Evolutionary conservation across 2,113 vertebrate genomes (phyloP).

Genomic region (Podocnemis expansa): DNA sequence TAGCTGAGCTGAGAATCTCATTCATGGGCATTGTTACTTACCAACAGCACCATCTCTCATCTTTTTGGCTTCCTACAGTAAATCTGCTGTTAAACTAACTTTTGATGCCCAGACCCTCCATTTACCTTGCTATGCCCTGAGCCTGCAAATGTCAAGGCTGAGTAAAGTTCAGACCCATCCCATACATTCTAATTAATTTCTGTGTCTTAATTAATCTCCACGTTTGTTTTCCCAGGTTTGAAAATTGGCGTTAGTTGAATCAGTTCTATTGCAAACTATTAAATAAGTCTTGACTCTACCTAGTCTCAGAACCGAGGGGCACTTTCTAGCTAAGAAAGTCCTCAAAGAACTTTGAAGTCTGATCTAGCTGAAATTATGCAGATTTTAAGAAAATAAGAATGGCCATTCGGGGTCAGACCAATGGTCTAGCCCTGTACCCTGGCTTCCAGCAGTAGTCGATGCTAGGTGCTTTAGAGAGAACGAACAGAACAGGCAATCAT

Average conservation of each 20-base stretch:
- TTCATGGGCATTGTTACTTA: background rate
- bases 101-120: background rate
- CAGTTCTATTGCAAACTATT: background rate
- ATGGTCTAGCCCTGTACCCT: too few species aligned
- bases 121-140: background rate
- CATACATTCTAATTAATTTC: background rate
- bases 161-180: background rate
- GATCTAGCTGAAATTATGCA: background rate
- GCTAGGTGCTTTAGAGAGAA: too few species aligned
- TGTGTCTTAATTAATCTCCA: too few species aligned
- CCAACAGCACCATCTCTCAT: background rate
- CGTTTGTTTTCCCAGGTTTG: background rate
- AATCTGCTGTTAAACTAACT: background rate
- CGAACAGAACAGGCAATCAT: too few species aligned
- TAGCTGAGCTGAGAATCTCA: background rate
- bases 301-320: background rate
- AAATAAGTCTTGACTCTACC: background rate
- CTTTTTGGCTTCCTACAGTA: background rate
- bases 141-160: background rate
- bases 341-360: too few species aligned
- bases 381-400: background rate
- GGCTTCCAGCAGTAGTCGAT: too few species aligned
- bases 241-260: background rate
- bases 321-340: background rate
- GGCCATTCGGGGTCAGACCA: too few species aligned